Conservation (phyloP, 2,797 vertebrate species). For the Fundulus diaphanus region DNA sequence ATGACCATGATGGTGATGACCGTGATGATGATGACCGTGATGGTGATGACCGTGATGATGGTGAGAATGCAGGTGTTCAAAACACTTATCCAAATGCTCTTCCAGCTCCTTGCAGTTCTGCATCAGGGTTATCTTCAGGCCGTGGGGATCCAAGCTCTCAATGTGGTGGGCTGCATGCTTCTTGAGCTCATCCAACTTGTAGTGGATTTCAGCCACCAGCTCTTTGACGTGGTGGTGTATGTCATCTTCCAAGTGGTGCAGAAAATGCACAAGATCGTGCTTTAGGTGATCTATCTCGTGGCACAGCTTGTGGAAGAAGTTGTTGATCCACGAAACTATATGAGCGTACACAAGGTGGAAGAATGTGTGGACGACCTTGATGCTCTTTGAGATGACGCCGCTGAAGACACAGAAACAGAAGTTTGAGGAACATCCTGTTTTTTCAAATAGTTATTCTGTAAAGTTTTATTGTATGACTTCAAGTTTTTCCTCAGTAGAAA, state of each 20-base stretch:
- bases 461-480: neutral
- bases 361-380: constrained; percentile 52
- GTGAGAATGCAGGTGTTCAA: constrained; percentile 27
- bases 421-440: rapidly evolving
- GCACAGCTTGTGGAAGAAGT: constrained; percentile 62
- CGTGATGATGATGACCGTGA: neutral
- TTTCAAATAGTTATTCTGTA: neutral
- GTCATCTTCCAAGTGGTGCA: constrained; percentile 35
- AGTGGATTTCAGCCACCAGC: constrained; percentile 50
- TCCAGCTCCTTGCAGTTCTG: constrained; percentile 72
- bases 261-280: constrained; percentile 59
- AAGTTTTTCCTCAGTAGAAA: neutral
- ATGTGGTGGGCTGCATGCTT: constrained; percentile 52
- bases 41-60: neutral
- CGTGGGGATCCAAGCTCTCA: constrained; percentile 55
- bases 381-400: constrained; percentile 64
- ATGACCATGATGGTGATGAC: too few species aligned
- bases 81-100: constrained; percentile 54
- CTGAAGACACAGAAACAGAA: constrained; percentile 55
- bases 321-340: constrained; percentile 63
- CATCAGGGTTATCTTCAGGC: constrained; percentile 64
- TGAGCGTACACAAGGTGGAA: constrained; percentile 42
- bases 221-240: constrained; percentile 61
- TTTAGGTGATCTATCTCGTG: constrained; percentile 71
- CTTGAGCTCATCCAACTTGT: constrained; percentile 68